Percentiles rank a stretch among this genome's conserved stretches.
These are phyloP conservation scores for Drosophila mayaguana DNA, from an alignment of 2,888 invertebrate genomes.

Conservation along the genomic window DNA sequence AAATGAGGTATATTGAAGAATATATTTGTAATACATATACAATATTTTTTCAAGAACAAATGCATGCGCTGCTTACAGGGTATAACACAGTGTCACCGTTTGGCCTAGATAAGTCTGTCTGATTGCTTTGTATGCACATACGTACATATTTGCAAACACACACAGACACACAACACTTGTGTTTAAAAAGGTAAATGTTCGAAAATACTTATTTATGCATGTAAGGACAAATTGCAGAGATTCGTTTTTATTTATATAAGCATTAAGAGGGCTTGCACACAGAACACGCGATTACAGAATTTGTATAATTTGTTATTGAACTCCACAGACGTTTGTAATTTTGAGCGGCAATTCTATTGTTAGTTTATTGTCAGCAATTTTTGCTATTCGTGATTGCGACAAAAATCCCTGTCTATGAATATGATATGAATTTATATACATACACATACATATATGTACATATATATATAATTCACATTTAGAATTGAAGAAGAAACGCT, in stretches of 20 bases:
- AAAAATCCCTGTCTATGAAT: conserved; percentile 14
- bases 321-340: conserved; percentile 37
- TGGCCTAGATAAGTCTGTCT: not conserved
- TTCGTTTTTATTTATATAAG: conserved; percentile 16
- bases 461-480: not conserved
- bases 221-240: conserved; percentile 17
- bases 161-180: not conserved
- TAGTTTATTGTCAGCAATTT: conserved; percentile 28
- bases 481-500: conserved; percentile 6
- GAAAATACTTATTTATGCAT: conserved; percentile 8
- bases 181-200: conserved; percentile 10
- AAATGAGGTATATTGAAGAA: not conserved
- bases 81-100: conserved; percentile 3
- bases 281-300: conserved; percentile 62
- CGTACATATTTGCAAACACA: not conserved
- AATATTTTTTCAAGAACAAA: not conserved
- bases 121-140: conserved; percentile 7
- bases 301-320: conserved; percentile 45
- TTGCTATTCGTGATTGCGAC: conserved; percentile 22
- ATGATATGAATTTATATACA: conserved; percentile 1
- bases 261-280: conserved; percentile 22
- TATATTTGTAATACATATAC: not conserved
- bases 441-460: not conserved
- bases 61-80: not conserved
- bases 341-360: conserved; percentile 36